Conservation (phyloP, 1,140 invertebrate species). For the Bombus turneri region DNA sequence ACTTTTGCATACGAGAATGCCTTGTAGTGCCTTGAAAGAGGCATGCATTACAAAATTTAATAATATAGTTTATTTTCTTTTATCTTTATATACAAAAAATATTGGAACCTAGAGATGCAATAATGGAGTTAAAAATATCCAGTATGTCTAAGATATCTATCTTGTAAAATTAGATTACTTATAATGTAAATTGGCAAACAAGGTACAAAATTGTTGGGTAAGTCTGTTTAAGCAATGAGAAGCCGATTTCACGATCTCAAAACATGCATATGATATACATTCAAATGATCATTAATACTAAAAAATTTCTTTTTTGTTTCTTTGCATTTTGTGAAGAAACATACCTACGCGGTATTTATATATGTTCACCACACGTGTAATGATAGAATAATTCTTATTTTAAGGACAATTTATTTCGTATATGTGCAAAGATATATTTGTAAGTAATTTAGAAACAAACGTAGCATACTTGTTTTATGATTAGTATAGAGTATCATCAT, state of each 20-base stretch:
- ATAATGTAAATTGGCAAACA: conserved; percentile 8
- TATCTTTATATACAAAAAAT: neutral
- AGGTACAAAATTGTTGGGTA: conserved; percentile 11
- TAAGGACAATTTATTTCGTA: conserved; percentile 14
- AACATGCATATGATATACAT: neutral
- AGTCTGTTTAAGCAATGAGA: conserved; percentile 20
- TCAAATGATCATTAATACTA: neutral
- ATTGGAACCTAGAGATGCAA: neutral
- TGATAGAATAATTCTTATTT: conserved; percentile 3
- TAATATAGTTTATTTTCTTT: neutral
- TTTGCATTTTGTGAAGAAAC: neutral
- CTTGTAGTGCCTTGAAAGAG: neutral
- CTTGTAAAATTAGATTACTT: neutral
- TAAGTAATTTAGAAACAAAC: neutral
- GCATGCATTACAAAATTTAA: neutral
- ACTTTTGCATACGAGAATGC: neutral
- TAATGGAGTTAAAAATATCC: conserved; percentile 4
- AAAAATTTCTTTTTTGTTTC: neutral
- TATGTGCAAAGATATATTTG: conserved; percentile 11
- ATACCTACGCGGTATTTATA: conserved; percentile 1
- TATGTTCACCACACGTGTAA: neutral
- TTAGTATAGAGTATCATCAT: neutral
- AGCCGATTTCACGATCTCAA: conserved; percentile 21
- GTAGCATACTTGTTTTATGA: neutral
- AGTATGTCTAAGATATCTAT: neutral